phyloP scores from a whole-genome alignment of 2,888 invertebrate species.

The Hirtodrosophila confusa region DNA sequence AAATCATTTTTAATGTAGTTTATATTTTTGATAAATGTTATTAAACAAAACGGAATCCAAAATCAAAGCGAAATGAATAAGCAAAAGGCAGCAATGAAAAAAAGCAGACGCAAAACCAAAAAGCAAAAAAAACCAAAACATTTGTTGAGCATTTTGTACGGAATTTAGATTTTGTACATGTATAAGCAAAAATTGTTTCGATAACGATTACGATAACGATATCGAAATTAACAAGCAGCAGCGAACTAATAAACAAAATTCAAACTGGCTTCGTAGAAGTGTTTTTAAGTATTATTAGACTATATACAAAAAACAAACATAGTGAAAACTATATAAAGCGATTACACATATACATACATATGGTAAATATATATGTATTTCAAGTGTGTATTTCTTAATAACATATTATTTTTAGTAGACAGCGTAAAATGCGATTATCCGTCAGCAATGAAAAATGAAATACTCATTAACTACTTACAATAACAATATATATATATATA shows the following conservation, averaged over 20 bases:
- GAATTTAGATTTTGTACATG: constrained; percentile 68
- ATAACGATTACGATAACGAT: constrained; percentile 13
- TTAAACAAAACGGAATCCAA: constrained; percentile 54
- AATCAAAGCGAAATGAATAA: constrained; percentile 44
- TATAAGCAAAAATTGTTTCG: constrained; percentile 27
- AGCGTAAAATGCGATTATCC: constrained; percentile 43
- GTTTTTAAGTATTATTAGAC: constrained; percentile 79
- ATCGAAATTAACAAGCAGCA: constrained; percentile 39
- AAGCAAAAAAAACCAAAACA: constrained; percentile 14
- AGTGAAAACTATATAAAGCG: constrained; percentile 35
- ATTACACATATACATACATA: constrained; percentile 14
- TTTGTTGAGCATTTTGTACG: constrained; percentile 73
- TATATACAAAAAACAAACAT: constrained; percentile 45
- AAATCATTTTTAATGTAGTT: constrained; percentile 78
- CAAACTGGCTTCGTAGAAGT: constrained; percentile 80
- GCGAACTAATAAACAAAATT: constrained; percentile 66
- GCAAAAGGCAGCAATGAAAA: constrained; percentile 32
- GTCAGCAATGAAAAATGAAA: constrained; percentile 34
- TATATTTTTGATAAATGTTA: constrained; percentile 83
- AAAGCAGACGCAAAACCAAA: constrained; percentile 26
- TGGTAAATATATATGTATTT: constrained; percentile 12
- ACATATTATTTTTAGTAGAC: constrained; percentile 20
- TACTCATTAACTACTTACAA: constrained; percentile 30
- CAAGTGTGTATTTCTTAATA: constrained; percentile 4
- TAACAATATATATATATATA: constrained; percentile 14